A percentile compares a stretch with the other conserved stretches of the same genome.
Evolutionary conservation across 2,888 invertebrate genomes (phyloP).

Genomic region (Parasteatoda lunata): DNA sequence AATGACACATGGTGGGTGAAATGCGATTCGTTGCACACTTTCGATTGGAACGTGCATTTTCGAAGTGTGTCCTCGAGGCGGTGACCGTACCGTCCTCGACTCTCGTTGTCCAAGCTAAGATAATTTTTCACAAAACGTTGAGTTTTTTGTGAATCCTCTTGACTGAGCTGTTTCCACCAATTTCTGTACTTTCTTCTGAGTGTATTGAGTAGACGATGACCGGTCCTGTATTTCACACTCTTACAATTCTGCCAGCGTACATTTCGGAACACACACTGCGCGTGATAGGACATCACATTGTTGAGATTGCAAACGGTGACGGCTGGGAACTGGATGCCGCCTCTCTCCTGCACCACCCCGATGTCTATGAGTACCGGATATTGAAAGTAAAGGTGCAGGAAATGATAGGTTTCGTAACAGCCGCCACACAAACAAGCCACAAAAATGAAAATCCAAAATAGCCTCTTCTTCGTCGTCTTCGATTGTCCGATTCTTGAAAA

Average conservation of each 20-base stretch:
- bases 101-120: neutral
- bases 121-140: slow-evolving; percentile 15
- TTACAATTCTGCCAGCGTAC: neutral
- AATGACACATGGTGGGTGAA: slow-evolving; percentile 32
- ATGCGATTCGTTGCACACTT: neutral
- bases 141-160: neutral
- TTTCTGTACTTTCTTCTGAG: neutral
- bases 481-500: slow-evolving; percentile 10
- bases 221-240: neutral
- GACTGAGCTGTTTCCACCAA: neutral
- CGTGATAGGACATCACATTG: neutral
- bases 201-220: neutral
- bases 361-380: slow-evolving; percentile 33
- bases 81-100: slow-evolving; percentile 26
- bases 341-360: neutral
- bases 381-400: slow-evolving; percentile 26
- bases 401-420: slow-evolving; percentile 12
- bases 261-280: neutral
- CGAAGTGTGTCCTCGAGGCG: slow-evolving; percentile 6
- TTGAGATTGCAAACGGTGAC: slow-evolving; percentile 45
- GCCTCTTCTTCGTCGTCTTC: neutral
- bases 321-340: slow-evolving; percentile 15
- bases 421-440: slow-evolving; percentile 7
- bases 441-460: slow-evolving; percentile 11
- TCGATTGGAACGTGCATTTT: slow-evolving; percentile 22